Base-by-base conservation (phyloP, 2,888 invertebrate genomes). In the Harmothoe impar region DNA sequence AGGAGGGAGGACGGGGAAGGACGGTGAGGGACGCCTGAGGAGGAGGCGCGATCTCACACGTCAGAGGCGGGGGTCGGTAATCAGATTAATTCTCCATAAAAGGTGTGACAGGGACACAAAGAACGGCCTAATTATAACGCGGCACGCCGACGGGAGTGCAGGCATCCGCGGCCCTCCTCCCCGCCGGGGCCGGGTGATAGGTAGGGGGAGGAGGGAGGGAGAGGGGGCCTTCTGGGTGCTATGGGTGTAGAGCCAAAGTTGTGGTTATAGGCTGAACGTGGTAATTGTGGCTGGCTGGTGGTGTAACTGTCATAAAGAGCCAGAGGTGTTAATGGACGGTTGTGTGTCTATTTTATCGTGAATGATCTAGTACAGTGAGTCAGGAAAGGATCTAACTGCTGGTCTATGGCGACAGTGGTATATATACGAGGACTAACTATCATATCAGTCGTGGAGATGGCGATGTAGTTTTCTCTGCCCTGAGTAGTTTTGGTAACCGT, bases 31-130 rank as follows among this genome's bases (percentile, higher is more conserved):
- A 25, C 72, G 72, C n/a, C n/a, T 15, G 72, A 12, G 15, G 35
- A 17, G 23, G 25, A 35, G 33, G 12, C 33, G 35, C 23, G 35
- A 3, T 10, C 43, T 81, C 81, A 81, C 81, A 81, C 81, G 81
- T 81, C 81, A 81, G 23, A 81, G 81, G 81, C 81, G 81, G 43
- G 43, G n/a, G n/a, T 23, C 15, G 7, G 81, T 81, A 81, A 81
- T 81, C 35, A 33, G 81, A 81, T 81, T 81, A 81, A 81, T 33
- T 25, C 35, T 17, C 81, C 81, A 81, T 81, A 81, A 81, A 81
- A 81, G 81, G 81, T 81, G 81, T 81, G 81, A 81, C 81, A 81
- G 81, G 81, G 33, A 43, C 81, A 81, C 81, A 81, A 81, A 81
- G 81, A 81, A 81, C 35, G 20, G 81, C 33, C 81, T 81, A 81